Percentiles rank a stretch among this genome's conserved stretches.
These are phyloP conservation scores for Acronicta alni DNA, from an alignment of 2,888 invertebrate genomes.

Conservation along the genomic window DNA sequence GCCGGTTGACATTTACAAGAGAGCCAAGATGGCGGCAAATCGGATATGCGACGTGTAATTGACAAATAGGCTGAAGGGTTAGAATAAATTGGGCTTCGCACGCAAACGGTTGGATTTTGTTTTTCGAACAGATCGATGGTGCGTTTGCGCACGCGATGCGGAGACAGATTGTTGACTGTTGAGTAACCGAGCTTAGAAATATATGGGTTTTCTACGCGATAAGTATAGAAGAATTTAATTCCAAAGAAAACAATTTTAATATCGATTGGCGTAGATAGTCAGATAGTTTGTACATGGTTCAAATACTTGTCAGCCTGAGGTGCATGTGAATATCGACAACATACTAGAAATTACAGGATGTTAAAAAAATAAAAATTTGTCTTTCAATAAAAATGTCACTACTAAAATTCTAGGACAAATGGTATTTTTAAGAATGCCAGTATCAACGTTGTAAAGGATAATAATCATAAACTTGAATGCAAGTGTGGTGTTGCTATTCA, in stretches of 20 bases:
- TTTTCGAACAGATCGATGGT: conserved; percentile 48
- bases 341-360: no score
- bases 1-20: conserved; percentile 86
- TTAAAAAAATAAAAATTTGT: conserved; percentile 13
- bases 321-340: no score
- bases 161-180: conserved; percentile 47
- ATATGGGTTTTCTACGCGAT: no score
- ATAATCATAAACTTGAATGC: conserved; percentile 44
- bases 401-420: conserved; percentile 13
- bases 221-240: no score
- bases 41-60: conserved; percentile 78
- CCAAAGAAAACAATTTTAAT: no score
- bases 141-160: conserved; percentile 53
- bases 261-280: no score
- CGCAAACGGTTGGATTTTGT: conserved; percentile 53
- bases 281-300: no score
- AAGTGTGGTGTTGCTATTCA: conserved; percentile 28
- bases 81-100: conserved; percentile 68
- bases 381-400: background rate
- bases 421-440: conserved; percentile 15
- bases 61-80: conserved; percentile 80
- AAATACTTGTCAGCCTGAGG: no score
- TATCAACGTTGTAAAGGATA: conserved; percentile 19
- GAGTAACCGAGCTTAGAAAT: conserved; percentile 24
- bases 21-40: conserved; percentile 81